These are phyloP conservation scores for Oplegnathus fasciatus DNA, from an alignment of 2,113 vertebrate genomes.

Conservation along the genomic window DNA sequence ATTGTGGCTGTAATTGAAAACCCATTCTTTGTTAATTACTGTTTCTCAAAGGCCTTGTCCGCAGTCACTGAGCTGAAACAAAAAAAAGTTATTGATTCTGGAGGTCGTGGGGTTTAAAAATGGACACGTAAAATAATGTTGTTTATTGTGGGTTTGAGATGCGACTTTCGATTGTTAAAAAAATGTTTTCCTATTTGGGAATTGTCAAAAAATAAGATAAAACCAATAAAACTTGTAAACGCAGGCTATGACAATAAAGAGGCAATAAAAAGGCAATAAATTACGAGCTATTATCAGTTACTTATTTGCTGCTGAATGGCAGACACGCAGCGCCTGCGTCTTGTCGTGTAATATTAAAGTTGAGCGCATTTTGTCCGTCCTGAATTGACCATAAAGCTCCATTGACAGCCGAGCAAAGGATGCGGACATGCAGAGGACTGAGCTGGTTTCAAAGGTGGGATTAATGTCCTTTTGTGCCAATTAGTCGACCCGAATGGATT, in stretches of 20 bases:
- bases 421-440: conserved; percentile 78
- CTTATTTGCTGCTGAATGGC: conserved; percentile 30
- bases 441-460: conserved; percentile 84
- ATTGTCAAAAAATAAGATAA: neutral
- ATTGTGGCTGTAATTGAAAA: conserved; percentile 86
- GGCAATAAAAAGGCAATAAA: conserved; percentile 22
- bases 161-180: conserved; percentile 30
- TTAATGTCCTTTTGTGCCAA: conserved; percentile 88
- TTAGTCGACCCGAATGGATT: conserved; percentile 85
- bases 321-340: conserved; percentile 9
- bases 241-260: neutral
- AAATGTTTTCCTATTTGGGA: neutral
- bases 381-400: conserved; percentile 87
- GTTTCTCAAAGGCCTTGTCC: conserved; percentile 80
- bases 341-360: conserved; percentile 38
- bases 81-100: conserved; percentile 82
- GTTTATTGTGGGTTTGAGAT: conserved; percentile 39
- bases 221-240: neutral
- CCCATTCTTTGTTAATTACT: conserved; percentile 84
- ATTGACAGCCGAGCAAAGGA: conserved; percentile 25
- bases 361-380: conserved; percentile 83
- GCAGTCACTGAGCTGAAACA: conserved; percentile 81
- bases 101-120: conserved; percentile 66
- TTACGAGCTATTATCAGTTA: neutral
- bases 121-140: conserved; percentile 55